Evolutionary conservation across 2,113 vertebrate genomes (phyloP), one percentile per base, ranked within the genome.

Genomic region (Heterocephalus glaber): DNA sequence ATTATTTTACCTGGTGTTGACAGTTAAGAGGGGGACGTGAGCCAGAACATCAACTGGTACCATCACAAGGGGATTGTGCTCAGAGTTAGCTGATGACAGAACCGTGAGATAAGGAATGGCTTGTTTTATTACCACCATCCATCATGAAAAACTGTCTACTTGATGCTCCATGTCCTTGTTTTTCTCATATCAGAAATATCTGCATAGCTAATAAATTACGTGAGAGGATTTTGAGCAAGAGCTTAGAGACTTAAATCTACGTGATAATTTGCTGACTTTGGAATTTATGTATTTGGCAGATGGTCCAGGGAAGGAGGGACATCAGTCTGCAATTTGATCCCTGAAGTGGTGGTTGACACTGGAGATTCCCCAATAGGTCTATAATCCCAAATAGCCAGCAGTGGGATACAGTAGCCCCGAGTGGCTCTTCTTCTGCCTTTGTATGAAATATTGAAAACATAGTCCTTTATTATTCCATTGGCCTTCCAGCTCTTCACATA

Each of bases 1-100:
- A 88, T 81, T 90, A 44, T 90, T 96, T 93, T 92, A 49, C 66
- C 60, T 95, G 19, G 12, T 86, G 28, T 95, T 94, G 60, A 65
- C 49, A 80, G 30, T 85, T 90, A 83, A 77, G 66, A 87, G 61
- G 19, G 17, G 66, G 44, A 41, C 88, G 66, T 93, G 56, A 74
- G 22, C 74, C 65, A n/a, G n/a, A 82, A 47, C 52, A 9, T 66
- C 58, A 87, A 85, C 52, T 70, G 38, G 35, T 79, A 22, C 52
- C 52, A 76, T 72, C 91, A 81, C 65, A 49, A 47, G 63, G 68
- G 26, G 41, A 24, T 54, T 90, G 24, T 85, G 44, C 60, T 65
- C n/a, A 79, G 76, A 94, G 35, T n/a, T 80, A 28, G 28, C 68
- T 88, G 41, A 68, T 92, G 89, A 94, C 14, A 83, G 86, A 79